Evolutionary conservation across 2,797 vertebrate genomes (phyloP).

Genomic region (Sebastes hubbsi): DNA sequence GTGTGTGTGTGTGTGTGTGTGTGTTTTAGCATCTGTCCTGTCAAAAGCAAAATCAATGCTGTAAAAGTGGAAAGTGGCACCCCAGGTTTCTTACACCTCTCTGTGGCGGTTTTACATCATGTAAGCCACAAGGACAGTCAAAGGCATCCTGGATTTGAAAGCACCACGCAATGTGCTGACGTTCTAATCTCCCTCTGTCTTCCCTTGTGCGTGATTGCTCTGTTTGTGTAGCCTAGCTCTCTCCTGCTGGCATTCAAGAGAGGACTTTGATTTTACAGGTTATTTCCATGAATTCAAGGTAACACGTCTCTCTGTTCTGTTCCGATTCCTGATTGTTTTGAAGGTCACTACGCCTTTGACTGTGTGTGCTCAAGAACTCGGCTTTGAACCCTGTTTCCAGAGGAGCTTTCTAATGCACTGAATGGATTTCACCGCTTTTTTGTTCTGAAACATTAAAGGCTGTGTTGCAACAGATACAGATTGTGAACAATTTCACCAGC

Average conservation of each 20-base stretch:
- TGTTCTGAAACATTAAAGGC: background rate
- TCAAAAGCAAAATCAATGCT: constrained; percentile 24
- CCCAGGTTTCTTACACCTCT: constrained; percentile 51
- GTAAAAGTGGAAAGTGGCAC: constrained; percentile 28
- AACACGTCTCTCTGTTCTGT: background rate
- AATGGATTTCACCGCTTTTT: background rate
- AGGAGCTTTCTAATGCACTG: background rate
- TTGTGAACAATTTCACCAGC: background rate
- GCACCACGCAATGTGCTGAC: background rate
- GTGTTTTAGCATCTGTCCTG: background rate
- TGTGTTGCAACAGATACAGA: background rate
- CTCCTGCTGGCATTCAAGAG: constrained; percentile 4
- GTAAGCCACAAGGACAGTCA: constrained; percentile 63
- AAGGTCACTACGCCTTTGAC: constrained; percentile 7
- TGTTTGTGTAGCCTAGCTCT: background rate
- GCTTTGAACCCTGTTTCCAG: constrained; percentile 19
- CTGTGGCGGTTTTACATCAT: constrained; percentile 59
- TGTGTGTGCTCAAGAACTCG: constrained; percentile 4
- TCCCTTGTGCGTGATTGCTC: background rate
- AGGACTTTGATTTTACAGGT: constrained; percentile 46
- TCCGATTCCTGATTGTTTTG: constrained; percentile 8
- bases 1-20: background rate
- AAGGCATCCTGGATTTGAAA: constrained; percentile 31
- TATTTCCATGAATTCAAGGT: constrained; percentile 31
- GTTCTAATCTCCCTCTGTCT: constrained; percentile 24